Evolutionary conservation across 2,888 invertebrate species (phyloP), one percentile per base, ranked within the genome.

Genomic region (Epiblema foenella): DNA sequence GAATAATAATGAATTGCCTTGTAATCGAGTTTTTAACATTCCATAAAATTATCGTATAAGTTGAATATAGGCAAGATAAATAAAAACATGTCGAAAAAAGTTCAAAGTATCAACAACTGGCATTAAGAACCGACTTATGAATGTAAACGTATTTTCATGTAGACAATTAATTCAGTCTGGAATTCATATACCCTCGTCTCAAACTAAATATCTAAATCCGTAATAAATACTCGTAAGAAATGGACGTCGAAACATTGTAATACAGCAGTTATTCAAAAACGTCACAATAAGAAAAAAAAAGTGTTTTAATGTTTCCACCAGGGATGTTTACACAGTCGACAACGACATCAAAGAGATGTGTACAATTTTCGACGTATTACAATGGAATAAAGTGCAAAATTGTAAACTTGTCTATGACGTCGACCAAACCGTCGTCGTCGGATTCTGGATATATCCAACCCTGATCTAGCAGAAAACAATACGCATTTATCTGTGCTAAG

Each of bases 241-340:
- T 83, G 85, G 83, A 86, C 83, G 79, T 75, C 81, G 73, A 76
- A 81, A 69, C 73, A 77, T 75, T 78, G 79, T 81, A 83, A 79
- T 76, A 33, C 33, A 37, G 57, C 57, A 57, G 57, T 37, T 57
- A 17, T 17, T 11, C 17, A 17, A 37, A 37, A 57, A 57, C 17
- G n/a, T 11, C 37, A 57, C n/a, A 11, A 37, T 37, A 8, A 29
- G 3, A 46, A 46, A 46, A 46, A 46, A 2, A 7, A 7, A 5
- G 42, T 15, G 0, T 42, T 42, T 42, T 15, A 12, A 39, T 20
- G 52, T 18, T 17, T 18, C 51, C 42, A 39, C 12, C 12, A 5
- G 15, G 12, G 15, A 15, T 42, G 15, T 42, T 42, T 42, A 3
- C 42, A 15, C 0, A 15, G 15, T 3, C 42, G 2, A 15, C 42